phyloP scores from a whole-genome alignment of 2,797 vertebrate species.

The Poeciliopsis paucimaculata region DNA sequence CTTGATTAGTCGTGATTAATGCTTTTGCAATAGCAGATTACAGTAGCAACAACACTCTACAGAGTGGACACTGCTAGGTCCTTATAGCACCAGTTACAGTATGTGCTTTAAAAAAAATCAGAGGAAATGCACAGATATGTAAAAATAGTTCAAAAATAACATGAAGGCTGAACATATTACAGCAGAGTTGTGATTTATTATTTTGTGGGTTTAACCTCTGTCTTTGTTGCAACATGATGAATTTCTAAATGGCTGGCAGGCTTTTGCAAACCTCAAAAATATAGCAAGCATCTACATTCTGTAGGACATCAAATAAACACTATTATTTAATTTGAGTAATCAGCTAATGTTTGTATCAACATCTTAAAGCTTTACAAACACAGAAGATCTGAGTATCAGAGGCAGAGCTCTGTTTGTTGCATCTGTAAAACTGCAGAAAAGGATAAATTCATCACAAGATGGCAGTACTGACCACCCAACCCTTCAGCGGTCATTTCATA shows the following conservation, averaged over 20 bases:
- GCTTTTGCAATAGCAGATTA: not conserved
- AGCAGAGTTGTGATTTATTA: not conserved
- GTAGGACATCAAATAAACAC: not conserved
- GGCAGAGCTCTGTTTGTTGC: not conserved
- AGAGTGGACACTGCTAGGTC: not conserved
- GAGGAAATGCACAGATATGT: not conserved
- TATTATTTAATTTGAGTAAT: not conserved
- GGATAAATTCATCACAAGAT: constrained; percentile 2
- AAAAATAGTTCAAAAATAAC: not conserved
- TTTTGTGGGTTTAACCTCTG: not conserved
- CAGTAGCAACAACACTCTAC: not conserved
- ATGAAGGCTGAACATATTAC: not conserved
- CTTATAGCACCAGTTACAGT: not conserved
- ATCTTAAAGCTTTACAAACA: not conserved
- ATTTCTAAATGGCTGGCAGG: not conserved
- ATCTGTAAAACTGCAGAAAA: not conserved
- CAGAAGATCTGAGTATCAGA: not conserved
- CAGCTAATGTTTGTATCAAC: not conserved
- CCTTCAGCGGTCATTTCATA: constrained; percentile 6
- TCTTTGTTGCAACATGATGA: not conserved
- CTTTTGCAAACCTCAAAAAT: not conserved
- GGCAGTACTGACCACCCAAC: not conserved
- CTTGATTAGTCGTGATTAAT: not conserved
- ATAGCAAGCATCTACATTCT: not conserved
- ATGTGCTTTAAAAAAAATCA: not conserved